A percentile compares a stretch with the other conserved stretches of the same genome.
phyloP scores from a whole-genome alignment of 1,140 invertebrate genomes.

The Sycobia sp. region DNA sequence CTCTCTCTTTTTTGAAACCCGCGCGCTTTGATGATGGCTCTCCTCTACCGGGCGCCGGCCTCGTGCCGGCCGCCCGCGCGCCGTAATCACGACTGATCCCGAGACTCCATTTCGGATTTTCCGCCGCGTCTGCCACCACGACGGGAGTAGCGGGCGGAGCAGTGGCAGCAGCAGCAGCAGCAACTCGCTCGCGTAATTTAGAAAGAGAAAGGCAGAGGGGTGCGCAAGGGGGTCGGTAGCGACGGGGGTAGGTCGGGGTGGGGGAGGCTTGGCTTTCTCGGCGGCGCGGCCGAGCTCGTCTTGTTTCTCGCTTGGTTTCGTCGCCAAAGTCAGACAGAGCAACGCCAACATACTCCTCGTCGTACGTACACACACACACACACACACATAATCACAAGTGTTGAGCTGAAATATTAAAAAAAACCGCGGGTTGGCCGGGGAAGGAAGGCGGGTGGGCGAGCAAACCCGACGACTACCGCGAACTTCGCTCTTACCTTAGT shows the following conservation, averaged over 20 bases:
- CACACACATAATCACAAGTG: too few relatives aligned
- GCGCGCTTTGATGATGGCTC: constrained; percentile 29
- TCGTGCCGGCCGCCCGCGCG: constrained; percentile 29
- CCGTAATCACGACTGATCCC: constrained; percentile 54
- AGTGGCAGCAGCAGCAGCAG: too few relatives aligned
- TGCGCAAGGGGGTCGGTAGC: too few relatives aligned
- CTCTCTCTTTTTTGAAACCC: neutral
- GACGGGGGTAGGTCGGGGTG: too few relatives aligned
- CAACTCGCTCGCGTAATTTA: too few relatives aligned
- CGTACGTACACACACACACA: too few relatives aligned
- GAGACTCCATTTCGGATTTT: constrained; percentile 55
- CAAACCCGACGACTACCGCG: too few relatives aligned
- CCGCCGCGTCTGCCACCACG: constrained; percentile 34
- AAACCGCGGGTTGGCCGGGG: constrained; percentile 12
- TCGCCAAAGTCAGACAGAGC: neutral
- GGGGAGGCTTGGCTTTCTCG: too few relatives aligned
- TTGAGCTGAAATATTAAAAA: constrained; percentile 27
- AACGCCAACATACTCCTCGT: neutral
- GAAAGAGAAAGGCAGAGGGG: too few relatives aligned
- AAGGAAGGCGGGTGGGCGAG: too few relatives aligned
- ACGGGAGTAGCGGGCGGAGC: too few relatives aligned
- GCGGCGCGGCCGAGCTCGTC: constrained; percentile 23
- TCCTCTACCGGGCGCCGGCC: constrained; percentile 42
- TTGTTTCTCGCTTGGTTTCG: constrained; percentile 28
- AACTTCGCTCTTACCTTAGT: too few relatives aligned